Evolutionary conservation across 30 jellyfish, hydroid and myxozoan species (phyloP).

Genomic region (Chrysaora quinquecirrha): DNA sequence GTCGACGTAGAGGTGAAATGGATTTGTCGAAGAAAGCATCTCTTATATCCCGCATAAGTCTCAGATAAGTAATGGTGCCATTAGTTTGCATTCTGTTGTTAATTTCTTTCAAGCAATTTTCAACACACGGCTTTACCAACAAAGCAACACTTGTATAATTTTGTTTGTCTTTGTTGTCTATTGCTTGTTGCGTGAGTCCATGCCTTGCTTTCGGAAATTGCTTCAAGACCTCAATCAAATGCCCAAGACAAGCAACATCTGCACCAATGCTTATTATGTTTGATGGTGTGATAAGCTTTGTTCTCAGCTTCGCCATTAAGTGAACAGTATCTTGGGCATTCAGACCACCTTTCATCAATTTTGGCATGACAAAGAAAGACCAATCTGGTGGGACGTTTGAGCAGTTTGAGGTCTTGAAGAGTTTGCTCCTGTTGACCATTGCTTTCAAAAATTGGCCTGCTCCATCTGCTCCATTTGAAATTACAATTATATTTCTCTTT

Average conservation of each 20-base stretch:
- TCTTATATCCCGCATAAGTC: no score
- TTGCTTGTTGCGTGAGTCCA: constrained; percentile 38
- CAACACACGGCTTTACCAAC: constrained; percentile 8
- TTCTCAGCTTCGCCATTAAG: constrained; percentile 46
- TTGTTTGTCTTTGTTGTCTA: constrained; percentile 15
- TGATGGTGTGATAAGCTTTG: constrained; percentile 19
- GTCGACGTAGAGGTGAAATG: constrained; percentile 38
- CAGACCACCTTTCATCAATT: constrained; percentile 15
- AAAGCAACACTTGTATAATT: not conserved
- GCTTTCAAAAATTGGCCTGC: constrained; percentile 23
- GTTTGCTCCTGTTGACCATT: not conserved
- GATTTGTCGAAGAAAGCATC: constrained; percentile 64
- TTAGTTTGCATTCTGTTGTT: not conserved
- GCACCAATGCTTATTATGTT: no score
- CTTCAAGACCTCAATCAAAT: constrained; percentile 33
- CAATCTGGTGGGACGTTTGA: constrained; percentile 12
- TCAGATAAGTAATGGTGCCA: constrained; percentile 34
- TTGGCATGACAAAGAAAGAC: constrained; percentile 6
- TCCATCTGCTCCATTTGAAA: constrained; percentile 29
- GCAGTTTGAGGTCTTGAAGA: not conserved
- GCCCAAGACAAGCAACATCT: constrained; percentile 44
- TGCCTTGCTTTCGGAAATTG: constrained; percentile 35
- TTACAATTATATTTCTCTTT: not conserved
- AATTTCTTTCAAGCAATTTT: not conserved
- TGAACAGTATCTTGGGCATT: constrained; percentile 56